Evolutionary conservation across 53 echinoderm and acorn worm species (phyloP).

Genomic region (Holothuria leucospilota): DNA sequence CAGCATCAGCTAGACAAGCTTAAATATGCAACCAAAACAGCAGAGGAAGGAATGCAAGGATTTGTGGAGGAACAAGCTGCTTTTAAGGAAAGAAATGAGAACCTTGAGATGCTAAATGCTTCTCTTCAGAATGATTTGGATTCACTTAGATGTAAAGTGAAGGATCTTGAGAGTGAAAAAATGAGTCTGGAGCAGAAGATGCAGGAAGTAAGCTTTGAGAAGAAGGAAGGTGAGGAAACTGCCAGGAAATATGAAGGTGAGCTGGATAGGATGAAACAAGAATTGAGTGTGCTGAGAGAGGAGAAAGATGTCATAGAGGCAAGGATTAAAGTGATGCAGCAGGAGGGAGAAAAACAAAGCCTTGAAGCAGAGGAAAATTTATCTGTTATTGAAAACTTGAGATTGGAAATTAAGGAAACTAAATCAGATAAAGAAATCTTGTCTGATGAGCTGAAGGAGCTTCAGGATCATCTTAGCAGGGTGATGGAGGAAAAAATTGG

Average conservation of each 20-base stretch:
- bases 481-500: slow-evolving; percentile 3
- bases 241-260: neutral
- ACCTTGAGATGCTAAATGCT: neutral
- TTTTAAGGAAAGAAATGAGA: slow-evolving; percentile 29
- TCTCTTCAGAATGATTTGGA: slow-evolving; percentile 12
- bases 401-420: slow-evolving; percentile 27
- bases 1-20: slow-evolving; percentile 40
- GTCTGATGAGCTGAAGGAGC: slow-evolving; percentile 18
- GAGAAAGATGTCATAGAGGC: slow-evolving; percentile 52
- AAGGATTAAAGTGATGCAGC: slow-evolving; percentile 41
- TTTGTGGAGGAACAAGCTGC: slow-evolving; percentile 35
- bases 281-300: slow-evolving; percentile 20
- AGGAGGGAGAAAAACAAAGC: slow-evolving; percentile 9
- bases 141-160: slow-evolving; percentile 32
- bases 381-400: slow-evolving; percentile 38
- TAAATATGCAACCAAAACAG: neutral
- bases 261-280: neutral
- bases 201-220: neutral
- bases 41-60: slow-evolving; percentile 24
- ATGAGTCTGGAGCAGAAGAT: neutral
- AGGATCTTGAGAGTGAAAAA: slow-evolving; percentile 37
- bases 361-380: slow-evolving; percentile 31
- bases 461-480: slow-evolving; percentile 14
- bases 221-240: neutral
- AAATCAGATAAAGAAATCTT: slow-evolving; percentile 21